Percentiles rank a stretch among this genome's conserved stretches.
Evolutionary conservation across 2,113 vertebrate genomes (phyloP).

Genomic region (Phoxinus phoxinus): DNA sequence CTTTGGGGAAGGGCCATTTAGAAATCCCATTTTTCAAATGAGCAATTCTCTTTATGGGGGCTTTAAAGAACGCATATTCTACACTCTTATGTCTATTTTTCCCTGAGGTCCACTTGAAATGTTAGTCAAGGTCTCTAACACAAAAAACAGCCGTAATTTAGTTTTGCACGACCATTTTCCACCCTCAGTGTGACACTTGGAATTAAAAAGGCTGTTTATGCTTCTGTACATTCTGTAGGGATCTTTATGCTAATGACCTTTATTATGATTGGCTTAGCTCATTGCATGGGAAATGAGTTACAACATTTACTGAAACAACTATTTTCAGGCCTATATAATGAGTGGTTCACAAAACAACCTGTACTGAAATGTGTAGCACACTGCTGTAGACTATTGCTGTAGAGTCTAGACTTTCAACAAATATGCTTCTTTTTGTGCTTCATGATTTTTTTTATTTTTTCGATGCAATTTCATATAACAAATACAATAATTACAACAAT

Average conservation of each 20-base stretch:
- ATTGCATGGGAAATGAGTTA: neutral
- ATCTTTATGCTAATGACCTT: neutral
- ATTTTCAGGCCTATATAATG: neutral
- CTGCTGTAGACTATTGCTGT: neutral
- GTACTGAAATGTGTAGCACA: neutral
- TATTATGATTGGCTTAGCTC: neutral
- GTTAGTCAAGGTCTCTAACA: constrained; percentile 28
- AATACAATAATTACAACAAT: neutral
- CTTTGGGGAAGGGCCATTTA: constrained; percentile 25
- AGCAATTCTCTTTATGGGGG: constrained; percentile 13
- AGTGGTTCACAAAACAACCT: neutral
- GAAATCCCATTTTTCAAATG: constrained; percentile 39
- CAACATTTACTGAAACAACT: neutral
- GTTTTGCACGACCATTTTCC: constrained; percentile 2
- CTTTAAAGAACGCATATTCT: neutral
- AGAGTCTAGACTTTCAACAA: neutral
- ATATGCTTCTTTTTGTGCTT: neutral
- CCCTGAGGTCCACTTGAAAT: constrained; percentile 35
- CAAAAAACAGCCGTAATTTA: neutral
- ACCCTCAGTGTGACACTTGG: neutral
- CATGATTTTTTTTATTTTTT: neutral
- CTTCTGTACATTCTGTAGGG: neutral
- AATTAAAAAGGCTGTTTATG: constrained; percentile 1
- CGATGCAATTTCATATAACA: neutral
- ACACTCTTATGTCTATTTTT: constrained; percentile 23